Conservation (phyloP, 1,140 invertebrate species). For the Campoletis sonorensis region DNA sequence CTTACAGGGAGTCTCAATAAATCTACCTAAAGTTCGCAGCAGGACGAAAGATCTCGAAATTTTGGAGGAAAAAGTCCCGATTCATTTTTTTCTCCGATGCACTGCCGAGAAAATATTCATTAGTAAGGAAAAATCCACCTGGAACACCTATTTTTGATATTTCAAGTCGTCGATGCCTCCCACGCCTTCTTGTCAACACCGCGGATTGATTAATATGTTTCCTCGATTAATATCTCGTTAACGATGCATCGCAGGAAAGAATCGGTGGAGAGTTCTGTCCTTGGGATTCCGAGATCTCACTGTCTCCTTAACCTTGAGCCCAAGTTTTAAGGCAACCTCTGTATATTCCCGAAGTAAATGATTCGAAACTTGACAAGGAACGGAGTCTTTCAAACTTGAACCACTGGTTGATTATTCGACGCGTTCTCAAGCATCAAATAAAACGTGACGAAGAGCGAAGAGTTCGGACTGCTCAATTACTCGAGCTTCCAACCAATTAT, state of each 20-base stretch:
- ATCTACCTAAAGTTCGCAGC: no score
- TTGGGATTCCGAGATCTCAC: no score
- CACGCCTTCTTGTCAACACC: no score
- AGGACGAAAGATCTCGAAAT: no score
- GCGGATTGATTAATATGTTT: no score
- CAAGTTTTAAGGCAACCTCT: no score
- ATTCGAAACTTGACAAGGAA: slow-evolving; percentile 11
- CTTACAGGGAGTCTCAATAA: no score
- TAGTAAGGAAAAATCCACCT: neutral
- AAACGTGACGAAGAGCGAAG: slow-evolving; percentile 43
- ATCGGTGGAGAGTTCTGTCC: no score
- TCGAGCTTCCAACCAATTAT: slow-evolving; percentile 43
- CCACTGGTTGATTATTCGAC: slow-evolving; percentile 37
- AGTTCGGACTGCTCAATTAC: slow-evolving; percentile 41
- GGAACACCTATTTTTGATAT: neutral
- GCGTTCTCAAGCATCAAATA: slow-evolving; percentile 35
- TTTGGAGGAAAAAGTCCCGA: no score
- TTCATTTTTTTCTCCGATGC: no score
- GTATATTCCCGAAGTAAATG: neutral
- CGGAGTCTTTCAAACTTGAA: slow-evolving; percentile 23
- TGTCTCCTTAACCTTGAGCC: neutral
- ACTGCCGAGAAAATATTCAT: neutral
- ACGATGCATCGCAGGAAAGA: no score
- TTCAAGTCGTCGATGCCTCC: no score
- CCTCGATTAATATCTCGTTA: neutral